These are phyloP conservation scores for Ichneumoninae sp. DNA, from an alignment of 2,888 invertebrate genomes.

Conservation along the genomic window DNA sequence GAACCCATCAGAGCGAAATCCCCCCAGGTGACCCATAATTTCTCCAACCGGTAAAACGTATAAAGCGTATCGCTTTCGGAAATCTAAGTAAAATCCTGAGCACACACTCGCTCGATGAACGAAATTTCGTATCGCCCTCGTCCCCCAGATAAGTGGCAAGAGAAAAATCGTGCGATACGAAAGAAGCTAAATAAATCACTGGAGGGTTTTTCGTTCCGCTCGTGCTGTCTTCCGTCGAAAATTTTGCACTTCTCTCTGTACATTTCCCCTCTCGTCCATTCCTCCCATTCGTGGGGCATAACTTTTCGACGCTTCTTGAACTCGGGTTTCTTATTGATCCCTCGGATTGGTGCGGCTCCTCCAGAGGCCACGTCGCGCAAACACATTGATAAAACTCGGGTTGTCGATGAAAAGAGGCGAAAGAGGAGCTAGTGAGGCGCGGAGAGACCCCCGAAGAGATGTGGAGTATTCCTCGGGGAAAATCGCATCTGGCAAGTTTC, in stretches of 20 bases:
- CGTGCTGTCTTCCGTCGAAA: constrained; percentile 43
- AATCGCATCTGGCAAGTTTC: constrained; percentile 19
- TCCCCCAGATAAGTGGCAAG: constrained; percentile 26
- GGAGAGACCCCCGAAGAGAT: neutral
- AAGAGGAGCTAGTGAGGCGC: constrained; percentile 8
- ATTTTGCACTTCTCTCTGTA: constrained; percentile 47
- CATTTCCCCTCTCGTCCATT: constrained; percentile 12
- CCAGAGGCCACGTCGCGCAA: constrained; percentile 64
- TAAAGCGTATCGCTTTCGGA: constrained; percentile 32
- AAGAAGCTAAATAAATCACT: constrained; percentile 39
- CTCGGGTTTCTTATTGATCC: constrained; percentile 80
- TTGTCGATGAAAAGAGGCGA: constrained; percentile 44
- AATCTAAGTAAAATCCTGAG: constrained; percentile 45
- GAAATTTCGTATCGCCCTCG: constrained; percentile 41
- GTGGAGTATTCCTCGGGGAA: constrained; percentile 19
- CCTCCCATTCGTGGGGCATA: constrained; percentile 63
- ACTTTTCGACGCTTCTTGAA: constrained; percentile 76
- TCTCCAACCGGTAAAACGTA: constrained; percentile 46
- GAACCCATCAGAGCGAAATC: constrained; percentile 7
- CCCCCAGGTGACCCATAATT: constrained; percentile 60
- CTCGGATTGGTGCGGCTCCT: constrained; percentile 73
- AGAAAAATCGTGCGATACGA: neutral
- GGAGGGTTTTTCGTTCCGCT: constrained; percentile 44
- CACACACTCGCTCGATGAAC: constrained; percentile 14
- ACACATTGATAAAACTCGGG: constrained; percentile 76